Evolutionary conservation across 2,797 vertebrate species (phyloP).

Genomic region (Ctenochaetus hawaiiensis): DNA sequence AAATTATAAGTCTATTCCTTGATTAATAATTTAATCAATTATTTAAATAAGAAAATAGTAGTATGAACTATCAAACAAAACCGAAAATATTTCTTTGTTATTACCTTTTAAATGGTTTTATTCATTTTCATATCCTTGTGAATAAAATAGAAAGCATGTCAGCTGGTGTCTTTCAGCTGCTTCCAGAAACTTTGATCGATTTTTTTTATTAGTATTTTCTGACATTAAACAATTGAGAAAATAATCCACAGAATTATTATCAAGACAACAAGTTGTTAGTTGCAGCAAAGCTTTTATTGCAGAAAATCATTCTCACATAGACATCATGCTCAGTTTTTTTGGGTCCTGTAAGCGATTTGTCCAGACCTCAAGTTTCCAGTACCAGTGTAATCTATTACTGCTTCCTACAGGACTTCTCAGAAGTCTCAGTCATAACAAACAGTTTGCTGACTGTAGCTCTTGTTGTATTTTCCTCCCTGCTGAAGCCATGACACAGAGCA

Average conservation of each 20-base stretch:
- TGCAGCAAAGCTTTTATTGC: not conserved
- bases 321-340: too few species aligned
- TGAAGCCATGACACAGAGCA: not conserved
- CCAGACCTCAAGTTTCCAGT: too few species aligned
- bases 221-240: not conserved
- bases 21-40: not conserved
- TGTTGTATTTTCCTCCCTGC: not conserved
- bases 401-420: too few species aligned
- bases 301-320: too few species aligned
- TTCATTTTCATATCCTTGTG: not conserved
- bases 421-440: too few species aligned
- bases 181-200: too few species aligned
- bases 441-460: too few species aligned
- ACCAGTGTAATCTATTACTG: too few species aligned
- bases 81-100: not conserved
- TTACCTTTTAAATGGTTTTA: not conserved
- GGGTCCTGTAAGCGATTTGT: too few species aligned
- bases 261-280: not conserved
- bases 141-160: not conserved
- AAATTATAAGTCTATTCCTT: not conserved
- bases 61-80: not conserved
- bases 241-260: not conserved
- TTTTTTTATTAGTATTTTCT: not conserved
- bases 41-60: not conserved
- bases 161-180: not conserved